Conservation (phyloP, 2,888 invertebrate species). For the Leucozona laternaria region DNA sequence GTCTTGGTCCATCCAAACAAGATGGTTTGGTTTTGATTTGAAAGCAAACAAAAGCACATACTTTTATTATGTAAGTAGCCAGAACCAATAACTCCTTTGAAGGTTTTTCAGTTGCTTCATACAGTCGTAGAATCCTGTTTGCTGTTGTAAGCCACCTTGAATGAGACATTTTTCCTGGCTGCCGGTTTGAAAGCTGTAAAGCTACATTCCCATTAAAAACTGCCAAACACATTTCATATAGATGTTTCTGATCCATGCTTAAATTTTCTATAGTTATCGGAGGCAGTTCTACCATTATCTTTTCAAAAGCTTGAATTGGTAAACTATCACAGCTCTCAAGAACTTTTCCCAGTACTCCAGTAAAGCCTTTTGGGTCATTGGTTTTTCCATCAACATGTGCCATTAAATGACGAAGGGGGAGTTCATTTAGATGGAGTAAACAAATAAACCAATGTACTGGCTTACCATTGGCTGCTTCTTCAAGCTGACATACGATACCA, state of each 20-base stretch:
- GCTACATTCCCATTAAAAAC: not conserved
- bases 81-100: too few species aligned
- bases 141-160: slow-evolving; percentile 16
- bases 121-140: slow-evolving; percentile 7
- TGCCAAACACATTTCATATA: slow-evolving; percentile 10
- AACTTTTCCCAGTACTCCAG: slow-evolving; percentile 8
- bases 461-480: not conserved
- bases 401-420: too few species aligned
- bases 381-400: not conserved
- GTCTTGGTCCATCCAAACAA: too few species aligned
- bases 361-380: not conserved
- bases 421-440: too few species aligned
- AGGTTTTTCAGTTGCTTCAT: not conserved
- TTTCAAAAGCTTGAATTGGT: not conserved
- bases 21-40: too few species aligned
- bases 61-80: too few species aligned
- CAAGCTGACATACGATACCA: not conserved
- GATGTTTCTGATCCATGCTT: slow-evolving; percentile 3
- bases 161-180: slow-evolving; percentile 10
- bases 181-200: not conserved
- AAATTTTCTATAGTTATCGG: slow-evolving; percentile 1
- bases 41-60: too few species aligned
- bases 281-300: slow-evolving; percentile 5
- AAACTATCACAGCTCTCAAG: not conserved
- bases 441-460: too few species aligned